Evolutionary conservation across 2,113 vertebrate genomes (phyloP), one percentile per base, ranked within the genome.

Genomic region (Xyliphius kryptos): DNA sequence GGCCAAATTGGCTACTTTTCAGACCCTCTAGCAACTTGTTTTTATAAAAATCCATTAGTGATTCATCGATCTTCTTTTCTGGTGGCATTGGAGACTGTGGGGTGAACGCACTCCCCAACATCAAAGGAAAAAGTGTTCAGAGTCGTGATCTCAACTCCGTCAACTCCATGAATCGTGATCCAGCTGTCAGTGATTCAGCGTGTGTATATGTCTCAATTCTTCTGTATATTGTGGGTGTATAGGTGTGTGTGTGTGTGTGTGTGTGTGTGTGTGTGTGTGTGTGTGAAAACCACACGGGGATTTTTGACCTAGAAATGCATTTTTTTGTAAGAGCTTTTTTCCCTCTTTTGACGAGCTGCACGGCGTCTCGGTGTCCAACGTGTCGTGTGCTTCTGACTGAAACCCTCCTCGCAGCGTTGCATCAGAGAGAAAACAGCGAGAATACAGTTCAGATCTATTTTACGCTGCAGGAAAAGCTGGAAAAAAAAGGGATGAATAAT

Each of bases 241-340:
- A 38, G 36, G 49, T 15, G 43, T 50, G 43, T 36, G 50, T 38
- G 14, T 47, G 19, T 53, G 20, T 53, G 56, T 54, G 56, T 19
- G 55, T 58, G 55, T 14, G 36, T 38, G 37, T 60, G 54, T 64
- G 71, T 62, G 50, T 58, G 43, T 63, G 69, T 80, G 57, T 8
- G 40, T 79, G 72, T 71, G 52, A 57, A 37, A 44, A 67, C 64
- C 56, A 38, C 69, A 49, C 73, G 78, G 75, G 74, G 74, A 71
- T 87, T 80, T 81, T 67, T 60, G 76, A 74, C 73, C 36, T 80
- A 61, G 61, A 80, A 82, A 86, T 70, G 72, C 61, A 75, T 75
- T 71, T n/a, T 74, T 69, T 76, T 79, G 66, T 77, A 69, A 85
- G 82, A 78, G 36, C 75, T 81, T 77, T 80, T 79, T 75, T 16